Conservation (phyloP, 1,140 invertebrate genomes). For the Diachasmimorpha longicaudata region DNA sequence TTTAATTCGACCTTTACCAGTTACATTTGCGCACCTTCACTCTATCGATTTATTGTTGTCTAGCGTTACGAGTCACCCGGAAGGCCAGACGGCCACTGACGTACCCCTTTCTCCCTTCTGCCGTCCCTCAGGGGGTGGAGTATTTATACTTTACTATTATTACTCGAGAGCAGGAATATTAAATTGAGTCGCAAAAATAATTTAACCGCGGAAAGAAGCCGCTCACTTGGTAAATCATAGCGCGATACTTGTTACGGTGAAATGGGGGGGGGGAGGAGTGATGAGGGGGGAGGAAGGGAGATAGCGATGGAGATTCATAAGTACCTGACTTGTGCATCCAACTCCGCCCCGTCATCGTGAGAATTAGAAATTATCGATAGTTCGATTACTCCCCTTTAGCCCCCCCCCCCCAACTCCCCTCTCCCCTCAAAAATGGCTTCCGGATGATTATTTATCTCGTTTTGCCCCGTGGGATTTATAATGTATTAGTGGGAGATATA, state of each 20-base stretch:
- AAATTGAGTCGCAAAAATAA: conserved; percentile 9
- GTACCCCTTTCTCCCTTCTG: too few species aligned
- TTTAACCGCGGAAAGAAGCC: not conserved
- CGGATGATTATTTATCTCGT: conserved; percentile 4
- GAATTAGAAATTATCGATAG: conserved; percentile 28
- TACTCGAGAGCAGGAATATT: conserved; percentile 4
- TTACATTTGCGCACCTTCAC: conserved; percentile 22
- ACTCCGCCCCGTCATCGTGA: conserved; percentile 10
- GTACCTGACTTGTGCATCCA: conserved; percentile 1
- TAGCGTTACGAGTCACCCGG: conserved; percentile 32
- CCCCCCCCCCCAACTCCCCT: too few species aligned
- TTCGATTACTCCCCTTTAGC: not conserved
- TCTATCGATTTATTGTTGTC: conserved; percentile 32
- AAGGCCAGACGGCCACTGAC: conserved; percentile 16
- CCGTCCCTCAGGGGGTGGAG: not conserved
- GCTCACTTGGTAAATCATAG: not conserved
- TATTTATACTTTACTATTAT: conserved; percentile 15
- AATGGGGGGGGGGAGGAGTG: not conserved
- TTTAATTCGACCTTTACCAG: conserved; percentile 8
- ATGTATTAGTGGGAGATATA: not conserved
- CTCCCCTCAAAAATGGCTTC: not conserved
- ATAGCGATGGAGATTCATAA: conserved; percentile 11
- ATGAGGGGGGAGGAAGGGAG: not conserved
- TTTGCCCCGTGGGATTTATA: not conserved
- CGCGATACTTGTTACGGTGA: not conserved